Base-by-base conservation (phyloP, 2,888 invertebrate species). In the Autographa gamma region DNA sequence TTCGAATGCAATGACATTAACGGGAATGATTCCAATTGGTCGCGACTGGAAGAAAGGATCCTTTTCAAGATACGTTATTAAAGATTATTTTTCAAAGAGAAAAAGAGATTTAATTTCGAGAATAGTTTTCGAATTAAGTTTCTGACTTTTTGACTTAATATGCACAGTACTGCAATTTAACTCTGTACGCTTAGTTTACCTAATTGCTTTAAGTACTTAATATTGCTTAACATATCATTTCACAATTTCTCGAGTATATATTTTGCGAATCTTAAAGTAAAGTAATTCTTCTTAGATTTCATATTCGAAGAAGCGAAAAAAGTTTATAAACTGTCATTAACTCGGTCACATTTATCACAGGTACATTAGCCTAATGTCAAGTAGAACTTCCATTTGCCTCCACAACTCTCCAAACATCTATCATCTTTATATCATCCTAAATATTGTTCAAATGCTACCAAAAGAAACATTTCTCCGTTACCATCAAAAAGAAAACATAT, bases 1-100 rank as follows among this genome's bases (percentile, higher is more conserved):
- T 83, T 41, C 73, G 70, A 86, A 79, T 81, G 79, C 82, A 77
- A 60, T 81, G 84, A 86, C 85, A 79, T 86, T 85, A 85, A 79
- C 79, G 65, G 52, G 74, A 77, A 70, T 84, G 80, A 78, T 73
- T 82, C 78, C 68, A 68, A 79, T 38, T 69, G 82, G 60, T 67
- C 74, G 72, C 72, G 75, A 77, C 63, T 52, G 54, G 32, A 19
- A 71, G 77, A 74, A 73, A 73, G 65, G 68, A 69, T 79, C 19
- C 71, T 63, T 66, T 54, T 18, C 25, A 7, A 60, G 60, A 80
- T 73, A 68, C 68, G 58, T 65, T 70, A 70, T 62, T 54, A 61
- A 48, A 68, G 68, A 69, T 77, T 69, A 74, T 74, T 80, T 81
- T 71, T 74, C 9, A 11, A 38, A 38, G 11, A 31, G 19, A 61